Percentiles rank a stretch among this genome's conserved stretches.
Conservation (phyloP, 64 coral and sea anemone genomes). For the Astreopora myriophthalma region DNA sequence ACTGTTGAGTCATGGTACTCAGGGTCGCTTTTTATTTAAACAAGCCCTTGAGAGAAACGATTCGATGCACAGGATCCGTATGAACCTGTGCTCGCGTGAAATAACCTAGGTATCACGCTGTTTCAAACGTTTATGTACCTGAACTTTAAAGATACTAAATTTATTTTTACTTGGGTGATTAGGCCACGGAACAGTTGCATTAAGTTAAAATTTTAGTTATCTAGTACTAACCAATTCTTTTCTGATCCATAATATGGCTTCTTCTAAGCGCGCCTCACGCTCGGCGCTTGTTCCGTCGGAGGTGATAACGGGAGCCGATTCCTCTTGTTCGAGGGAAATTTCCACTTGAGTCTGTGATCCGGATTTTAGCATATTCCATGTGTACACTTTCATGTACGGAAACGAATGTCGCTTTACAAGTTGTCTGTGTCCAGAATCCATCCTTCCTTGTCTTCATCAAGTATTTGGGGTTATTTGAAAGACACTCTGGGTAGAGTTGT, state of each 20-base stretch:
- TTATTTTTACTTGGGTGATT: neutral
- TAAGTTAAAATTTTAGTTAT: neutral
- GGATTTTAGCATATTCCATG: conserved; percentile 75
- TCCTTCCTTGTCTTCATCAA: neutral
- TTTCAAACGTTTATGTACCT: neutral
- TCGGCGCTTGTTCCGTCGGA: conserved; percentile 85
- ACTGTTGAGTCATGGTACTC: neutral
- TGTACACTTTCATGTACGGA: conserved; percentile 74
- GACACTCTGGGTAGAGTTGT: neutral
- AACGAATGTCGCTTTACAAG: conserved; percentile 89
- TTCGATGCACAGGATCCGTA: neutral
- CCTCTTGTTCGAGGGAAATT: conserved; percentile 26
- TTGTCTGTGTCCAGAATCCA: neutral
- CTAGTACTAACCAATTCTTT: conserved; percentile 81
- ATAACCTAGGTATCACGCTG: neutral
- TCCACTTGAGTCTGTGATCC: conserved; percentile 53
- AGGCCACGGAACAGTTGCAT: neutral
- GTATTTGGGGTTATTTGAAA: neutral
- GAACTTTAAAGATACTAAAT: neutral
- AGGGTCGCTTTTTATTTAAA: neutral
- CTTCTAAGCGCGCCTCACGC: conserved; percentile 69
- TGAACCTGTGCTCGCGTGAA: neutral
- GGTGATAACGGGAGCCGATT: conserved; percentile 61
- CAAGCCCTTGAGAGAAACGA: neutral
- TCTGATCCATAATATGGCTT: conserved; percentile 81